Evolutionary conservation across 2,888 invertebrate species (phyloP).

Genomic region (Drosophila peninsularis): DNA sequence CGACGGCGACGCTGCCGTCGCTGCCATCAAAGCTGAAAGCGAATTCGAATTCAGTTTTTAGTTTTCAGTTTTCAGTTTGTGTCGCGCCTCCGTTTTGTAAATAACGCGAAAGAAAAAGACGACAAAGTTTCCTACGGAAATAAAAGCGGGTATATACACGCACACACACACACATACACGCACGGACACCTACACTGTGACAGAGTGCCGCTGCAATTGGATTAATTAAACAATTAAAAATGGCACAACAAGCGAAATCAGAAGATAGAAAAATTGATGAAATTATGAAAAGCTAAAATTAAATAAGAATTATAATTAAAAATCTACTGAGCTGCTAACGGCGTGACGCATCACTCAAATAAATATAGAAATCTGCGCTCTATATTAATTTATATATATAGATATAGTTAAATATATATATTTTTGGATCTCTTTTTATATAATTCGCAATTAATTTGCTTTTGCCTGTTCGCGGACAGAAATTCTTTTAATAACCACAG

Average conservation of each 20-base stretch:
- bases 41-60: slow-evolving; percentile 73
- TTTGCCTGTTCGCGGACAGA: slow-evolving; percentile 16
- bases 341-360: slow-evolving; percentile 44
- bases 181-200: slow-evolving; percentile 13
- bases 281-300: slow-evolving; percentile 25
- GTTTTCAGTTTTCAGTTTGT: slow-evolving; percentile 78
- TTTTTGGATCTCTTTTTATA: slow-evolving; percentile 40
- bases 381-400: slow-evolving; percentile 13
- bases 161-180: slow-evolving; percentile 5
- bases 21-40: slow-evolving; percentile 60
- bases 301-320: slow-evolving; percentile 29
- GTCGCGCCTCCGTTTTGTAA: slow-evolving; percentile 82
- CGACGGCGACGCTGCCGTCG: slow-evolving; percentile 22
- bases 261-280: not conserved
- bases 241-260: slow-evolving; percentile 29
- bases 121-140: slow-evolving; percentile 31
- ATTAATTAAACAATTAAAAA: slow-evolving; percentile 74
- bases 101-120: slow-evolving; percentile 66
- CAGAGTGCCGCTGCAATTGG: slow-evolving; percentile 65
- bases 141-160: slow-evolving; percentile 41
- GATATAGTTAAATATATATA: slow-evolving; percentile 12
- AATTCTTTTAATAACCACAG: slow-evolving; percentile 40
- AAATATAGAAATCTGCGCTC: slow-evolving; percentile 35
- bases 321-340: slow-evolving; percentile 35
- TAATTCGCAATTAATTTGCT: slow-evolving; percentile 54